phyloP scores from a whole-genome alignment of 2,888 invertebrate species.

The Dynastes maya region DNA sequence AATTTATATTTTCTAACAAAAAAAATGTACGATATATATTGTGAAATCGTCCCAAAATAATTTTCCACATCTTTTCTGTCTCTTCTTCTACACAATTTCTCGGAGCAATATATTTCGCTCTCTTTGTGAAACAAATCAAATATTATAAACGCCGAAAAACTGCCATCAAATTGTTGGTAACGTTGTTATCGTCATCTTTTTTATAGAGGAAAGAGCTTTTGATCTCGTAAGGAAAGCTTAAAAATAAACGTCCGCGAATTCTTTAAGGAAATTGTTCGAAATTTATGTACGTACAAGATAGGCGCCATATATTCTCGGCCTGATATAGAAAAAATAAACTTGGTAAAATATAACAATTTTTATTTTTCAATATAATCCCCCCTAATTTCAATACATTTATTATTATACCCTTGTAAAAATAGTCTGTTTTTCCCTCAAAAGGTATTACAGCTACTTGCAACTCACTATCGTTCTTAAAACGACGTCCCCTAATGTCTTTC shows the following conservation, averaged over 20 bases:
- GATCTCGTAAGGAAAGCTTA: neutral
- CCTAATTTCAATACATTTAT: too few relatives aligned
- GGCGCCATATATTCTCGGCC: too few relatives aligned
- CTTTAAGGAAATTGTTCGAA: too few relatives aligned
- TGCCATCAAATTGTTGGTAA: conserved; percentile 1
- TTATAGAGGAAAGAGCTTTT: neutral
- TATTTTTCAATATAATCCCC: too few relatives aligned
- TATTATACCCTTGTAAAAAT: too few relatives aligned
- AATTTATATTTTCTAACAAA: neutral
- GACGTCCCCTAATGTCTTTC: too few relatives aligned
- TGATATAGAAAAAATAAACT: too few relatives aligned
- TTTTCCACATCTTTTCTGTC: neutral
- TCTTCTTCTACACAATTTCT: neutral
- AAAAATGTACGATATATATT: neutral
- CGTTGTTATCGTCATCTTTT: neutral
- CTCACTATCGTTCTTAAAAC: too few relatives aligned
- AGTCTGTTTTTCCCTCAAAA: too few relatives aligned
- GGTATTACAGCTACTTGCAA: too few relatives aligned
- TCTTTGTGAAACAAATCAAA: conserved; percentile 9
- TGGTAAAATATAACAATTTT: too few relatives aligned
- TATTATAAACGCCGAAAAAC: conserved; percentile 7
- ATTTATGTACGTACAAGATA: too few relatives aligned
- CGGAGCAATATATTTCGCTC: conserved; percentile 7
- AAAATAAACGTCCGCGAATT: neutral
- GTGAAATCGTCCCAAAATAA: neutral